Evolutionary conservation across 2,113 vertebrate genomes (phyloP).

Genomic region (Ageneiosus marmoratus): DNA sequence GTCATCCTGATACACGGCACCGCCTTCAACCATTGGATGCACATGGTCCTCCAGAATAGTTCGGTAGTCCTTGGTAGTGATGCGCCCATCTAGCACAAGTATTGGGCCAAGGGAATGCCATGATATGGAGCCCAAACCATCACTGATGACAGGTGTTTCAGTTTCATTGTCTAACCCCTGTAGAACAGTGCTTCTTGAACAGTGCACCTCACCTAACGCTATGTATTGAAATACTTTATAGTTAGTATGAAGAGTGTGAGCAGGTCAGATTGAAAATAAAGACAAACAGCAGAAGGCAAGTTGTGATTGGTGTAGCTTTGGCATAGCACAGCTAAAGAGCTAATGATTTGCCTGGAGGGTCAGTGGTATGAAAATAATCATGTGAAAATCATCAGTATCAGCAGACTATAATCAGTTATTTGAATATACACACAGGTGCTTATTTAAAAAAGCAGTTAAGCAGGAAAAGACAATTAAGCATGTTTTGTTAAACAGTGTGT

Average conservation of each 20-base stretch:
- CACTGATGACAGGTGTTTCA: too few relatives aligned
- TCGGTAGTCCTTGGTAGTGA: too few relatives aligned
- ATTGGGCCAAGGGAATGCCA: too few relatives aligned
- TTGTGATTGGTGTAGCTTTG: not conserved
- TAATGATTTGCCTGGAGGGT: not conserved
- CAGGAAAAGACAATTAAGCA: not conserved
- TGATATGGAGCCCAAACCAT: too few relatives aligned
- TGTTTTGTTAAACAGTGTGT: too few relatives aligned
- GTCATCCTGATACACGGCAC: too few relatives aligned
- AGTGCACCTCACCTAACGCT: not conserved
- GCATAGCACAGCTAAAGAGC: not conserved
- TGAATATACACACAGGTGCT: not conserved
- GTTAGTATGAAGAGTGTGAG: not conserved
- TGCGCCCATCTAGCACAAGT: too few relatives aligned
- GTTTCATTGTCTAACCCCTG: too few relatives aligned
- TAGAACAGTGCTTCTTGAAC: not conserved
- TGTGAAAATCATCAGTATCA: not conserved
- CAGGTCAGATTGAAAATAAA: not conserved
- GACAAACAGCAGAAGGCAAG: not conserved
- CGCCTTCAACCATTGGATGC: too few relatives aligned
- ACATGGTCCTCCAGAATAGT: too few relatives aligned
- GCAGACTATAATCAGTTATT: not conserved
- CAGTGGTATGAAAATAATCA: not conserved
- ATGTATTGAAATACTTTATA: not conserved
- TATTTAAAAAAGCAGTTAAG: not conserved